Evolutionary conservation across 2,888 invertebrate genomes (phyloP).

Genomic region (Dugesia japonica): DNA sequence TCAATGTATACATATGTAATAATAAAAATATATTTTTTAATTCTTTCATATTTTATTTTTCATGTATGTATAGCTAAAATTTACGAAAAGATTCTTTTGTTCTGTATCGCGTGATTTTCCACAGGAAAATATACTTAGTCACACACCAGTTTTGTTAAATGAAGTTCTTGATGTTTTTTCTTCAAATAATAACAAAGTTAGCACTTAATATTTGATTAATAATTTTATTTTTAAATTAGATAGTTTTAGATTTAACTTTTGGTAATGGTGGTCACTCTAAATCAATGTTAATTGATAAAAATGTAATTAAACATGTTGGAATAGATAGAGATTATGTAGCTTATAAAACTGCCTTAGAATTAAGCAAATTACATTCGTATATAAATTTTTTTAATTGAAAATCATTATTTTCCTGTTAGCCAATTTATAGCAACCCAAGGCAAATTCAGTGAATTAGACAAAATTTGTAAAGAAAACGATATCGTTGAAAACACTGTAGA

Average conservation of each 20-base stretch:
- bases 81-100: no score
- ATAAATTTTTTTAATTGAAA: not conserved
- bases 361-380: slow-evolving; percentile 44
- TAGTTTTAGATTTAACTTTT: slow-evolving; percentile 81
- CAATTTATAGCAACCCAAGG: slow-evolving; percentile 20
- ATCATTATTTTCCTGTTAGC: slow-evolving; percentile 36
- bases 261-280: slow-evolving; percentile 77
- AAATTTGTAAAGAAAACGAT: slow-evolving; percentile 59
- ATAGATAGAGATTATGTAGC: slow-evolving; percentile 75
- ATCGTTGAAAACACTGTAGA: slow-evolving; percentile 58
- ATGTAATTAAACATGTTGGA: slow-evolving; percentile 59
- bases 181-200: not conserved
- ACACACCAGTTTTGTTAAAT: slow-evolving; percentile 1
- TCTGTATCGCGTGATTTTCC: not conserved
- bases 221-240: slow-evolving; percentile 37
- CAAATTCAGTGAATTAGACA: slow-evolving; percentile 44
- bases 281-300: slow-evolving; percentile 57
- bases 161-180: not conserved
- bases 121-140: not conserved
- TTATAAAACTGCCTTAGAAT: slow-evolving; percentile 55
- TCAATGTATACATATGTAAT: not conserved
- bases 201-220: not conserved
- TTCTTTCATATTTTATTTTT: no score
- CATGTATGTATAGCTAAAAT: not conserved
- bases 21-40: no score